Evolutionary conservation across 2,888 invertebrate species (phyloP), one percentile per base, ranked within the genome.

Genomic region (Rugalucina vietnamica): DNA sequence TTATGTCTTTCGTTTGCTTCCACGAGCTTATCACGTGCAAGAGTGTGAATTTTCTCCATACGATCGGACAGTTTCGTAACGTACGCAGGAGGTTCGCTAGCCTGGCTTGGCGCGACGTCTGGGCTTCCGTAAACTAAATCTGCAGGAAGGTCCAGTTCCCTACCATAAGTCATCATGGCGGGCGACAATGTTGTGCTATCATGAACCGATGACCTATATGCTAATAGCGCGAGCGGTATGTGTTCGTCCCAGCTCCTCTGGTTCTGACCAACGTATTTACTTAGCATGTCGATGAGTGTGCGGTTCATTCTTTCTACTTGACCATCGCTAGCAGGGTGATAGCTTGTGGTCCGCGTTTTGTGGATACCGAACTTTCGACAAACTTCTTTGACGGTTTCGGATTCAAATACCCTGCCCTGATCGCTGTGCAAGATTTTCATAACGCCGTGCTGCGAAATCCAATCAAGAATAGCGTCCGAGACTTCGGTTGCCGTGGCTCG

Each of bases 341-440:
- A 88, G 5, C 84, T 72, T 0, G 88, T 87, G 10, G 88, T 88
- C 32, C 81, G 43, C n/a, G 86, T 81, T 70, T 86, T 80, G 5
- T 82, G 50, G 29, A 85, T 85, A 3, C 60, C 81, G 24, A 87
- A 36, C 14, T 79, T 21, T 18, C 60, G 24, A 81, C 72, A 84
- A 18, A 88, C 43, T 49, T 71, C 65, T 74, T 65, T 34, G 21
- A 85, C 54, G 14, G 86, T 2, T 50, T 79, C 49, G 0, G 82
- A 71, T 49, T 84, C 77, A 65, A 81, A 86, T 29, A 86, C 73
- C 32, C 65, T 43, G 4, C 82, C 86, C 37, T 81, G 86, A 43
- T 89, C 86, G 2, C 80, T 73, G 27, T 87, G 81, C 18, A 89
- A 54, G 14, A 57, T 27, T 39, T 60, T 49, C 21, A 82, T 77